These are phyloP conservation scores for Drosophila robusta DNA, from an alignment of 2,888 invertebrate genomes.

Conservation along the genomic window DNA sequence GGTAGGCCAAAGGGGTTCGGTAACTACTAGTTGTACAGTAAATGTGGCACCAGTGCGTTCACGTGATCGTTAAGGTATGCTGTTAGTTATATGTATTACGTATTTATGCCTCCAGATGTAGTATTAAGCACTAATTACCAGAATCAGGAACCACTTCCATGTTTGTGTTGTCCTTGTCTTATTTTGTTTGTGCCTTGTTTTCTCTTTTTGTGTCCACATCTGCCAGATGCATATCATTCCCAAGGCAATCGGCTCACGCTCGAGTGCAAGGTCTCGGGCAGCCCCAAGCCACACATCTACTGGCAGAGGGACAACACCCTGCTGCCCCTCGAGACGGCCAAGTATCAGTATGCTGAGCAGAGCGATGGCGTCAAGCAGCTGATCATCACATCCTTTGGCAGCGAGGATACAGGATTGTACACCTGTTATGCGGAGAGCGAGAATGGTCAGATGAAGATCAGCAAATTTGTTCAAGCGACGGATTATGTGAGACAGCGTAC, in stretches of 20 bases:
- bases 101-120: neutral
- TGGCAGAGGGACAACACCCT: slow-evolving; percentile 90
- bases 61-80: slow-evolving; percentile 44
- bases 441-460: slow-evolving; percentile 86
- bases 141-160: neutral
- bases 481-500: slow-evolving; percentile 77
- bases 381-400: slow-evolving; percentile 88
- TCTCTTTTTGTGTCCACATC: slow-evolving; percentile 31
- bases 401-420: slow-evolving; percentile 90
- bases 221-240: slow-evolving; percentile 88
- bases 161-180: slow-evolving; percentile 40
- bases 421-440: slow-evolving; percentile 91
- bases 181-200: slow-evolving; percentile 40
- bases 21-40: slow-evolving; percentile 1
- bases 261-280: slow-evolving; percentile 91
- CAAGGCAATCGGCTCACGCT: slow-evolving; percentile 90
- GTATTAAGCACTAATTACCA: slow-evolving; percentile 22
- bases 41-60: slow-evolving; percentile 41
- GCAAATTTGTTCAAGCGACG: slow-evolving; percentile 82
- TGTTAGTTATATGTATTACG: slow-evolving; percentile 18
- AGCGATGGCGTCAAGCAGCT: slow-evolving; percentile 90
- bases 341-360: slow-evolving; percentile 88
- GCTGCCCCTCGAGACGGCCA: slow-evolving; percentile 85
- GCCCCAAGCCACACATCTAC: slow-evolving; percentile 89
- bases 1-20: slow-evolving; percentile 85